Evolutionary conservation across 2,888 invertebrate genomes (phyloP).

Genomic region (Oscheius sp.): DNA sequence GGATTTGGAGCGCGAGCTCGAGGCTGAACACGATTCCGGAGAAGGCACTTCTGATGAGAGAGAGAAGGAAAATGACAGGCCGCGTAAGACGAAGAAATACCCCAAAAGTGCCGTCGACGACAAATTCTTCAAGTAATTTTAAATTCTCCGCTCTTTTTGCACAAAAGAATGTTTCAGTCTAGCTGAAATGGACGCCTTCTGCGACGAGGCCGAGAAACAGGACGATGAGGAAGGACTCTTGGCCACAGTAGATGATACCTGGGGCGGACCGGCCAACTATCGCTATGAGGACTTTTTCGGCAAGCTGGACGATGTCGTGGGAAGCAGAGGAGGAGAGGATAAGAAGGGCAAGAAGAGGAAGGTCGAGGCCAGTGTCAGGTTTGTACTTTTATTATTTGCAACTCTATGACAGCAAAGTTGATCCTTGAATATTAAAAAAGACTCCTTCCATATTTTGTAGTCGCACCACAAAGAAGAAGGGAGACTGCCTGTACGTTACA

Average conservation of each 20-base stretch:
- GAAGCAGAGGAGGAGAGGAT: conserved; percentile 1
- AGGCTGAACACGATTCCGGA: conserved; percentile 19
- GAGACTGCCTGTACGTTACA: too few relatives aligned
- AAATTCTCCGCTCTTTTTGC: neutral
- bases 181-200: conserved; percentile 55
- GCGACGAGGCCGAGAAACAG: conserved; percentile 48
- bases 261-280: conserved; percentile 52
- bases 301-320: conserved; percentile 40
- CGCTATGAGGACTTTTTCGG: conserved; percentile 62
- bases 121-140: conserved; percentile 48
- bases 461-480: too few relatives aligned
- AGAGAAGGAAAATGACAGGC: conserved; percentile 14
- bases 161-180: conserved; percentile 39
- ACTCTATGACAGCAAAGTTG: too few relatives aligned
- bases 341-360: conserved; percentile 40
- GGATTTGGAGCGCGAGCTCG: conserved; percentile 46
- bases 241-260: conserved; percentile 49
- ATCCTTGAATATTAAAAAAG: too few relatives aligned
- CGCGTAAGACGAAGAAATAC: conserved; percentile 39
- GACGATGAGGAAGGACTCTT: conserved; percentile 42
- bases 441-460: too few relatives aligned
- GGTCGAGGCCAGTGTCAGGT: conserved; percentile 25
- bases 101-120: conserved; percentile 54
- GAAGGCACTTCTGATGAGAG: conserved; percentile 6
- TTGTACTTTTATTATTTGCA: too few relatives aligned